Conservation (phyloP, 2,888 invertebrate genomes). For the Iphiclides podalirius region DNA sequence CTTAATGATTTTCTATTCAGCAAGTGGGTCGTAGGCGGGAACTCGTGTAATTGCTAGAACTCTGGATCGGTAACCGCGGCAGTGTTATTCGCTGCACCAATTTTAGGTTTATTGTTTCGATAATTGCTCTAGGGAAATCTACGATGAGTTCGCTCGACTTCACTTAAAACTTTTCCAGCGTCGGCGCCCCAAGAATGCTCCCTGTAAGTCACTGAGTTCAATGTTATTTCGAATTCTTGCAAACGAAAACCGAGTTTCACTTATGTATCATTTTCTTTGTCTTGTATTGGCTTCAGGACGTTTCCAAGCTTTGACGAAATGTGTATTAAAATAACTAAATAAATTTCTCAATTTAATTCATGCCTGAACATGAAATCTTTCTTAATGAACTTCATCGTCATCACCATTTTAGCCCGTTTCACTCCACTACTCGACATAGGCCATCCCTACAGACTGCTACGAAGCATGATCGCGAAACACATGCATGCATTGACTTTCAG, state of each 20-base stretch:
- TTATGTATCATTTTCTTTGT: conserved; percentile 22
- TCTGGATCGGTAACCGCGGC: conserved; percentile 64
- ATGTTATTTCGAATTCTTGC: conserved; percentile 21
- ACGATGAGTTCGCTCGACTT: conserved; percentile 45
- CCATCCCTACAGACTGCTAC: too few species aligned
- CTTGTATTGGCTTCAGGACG: too few species aligned
- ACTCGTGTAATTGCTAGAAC: conserved; percentile 66
- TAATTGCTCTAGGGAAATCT: conserved; percentile 70
- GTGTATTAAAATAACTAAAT: too few species aligned
- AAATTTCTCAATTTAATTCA: too few species aligned
- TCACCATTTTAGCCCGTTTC: too few species aligned
- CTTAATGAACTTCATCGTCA: too few species aligned
- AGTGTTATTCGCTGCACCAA: conserved; percentile 61
- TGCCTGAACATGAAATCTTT: too few species aligned
- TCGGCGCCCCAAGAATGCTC: conserved; percentile 39
- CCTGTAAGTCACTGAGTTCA: conserved; percentile 31
- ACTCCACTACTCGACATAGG: too few species aligned
- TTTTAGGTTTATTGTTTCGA: conserved; percentile 76
- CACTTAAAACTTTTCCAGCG: conserved; percentile 47
- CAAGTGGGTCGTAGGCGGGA: conserved; percentile 64
- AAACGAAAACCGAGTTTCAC: conserved; percentile 15
- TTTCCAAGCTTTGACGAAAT: too few species aligned
- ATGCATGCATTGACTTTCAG: too few species aligned
- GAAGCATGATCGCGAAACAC: too few species aligned
- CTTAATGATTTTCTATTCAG: conserved; percentile 74